phyloP scores from a whole-genome alignment of 2,888 invertebrate genomes.

The Drosophila anomalata region DNA sequence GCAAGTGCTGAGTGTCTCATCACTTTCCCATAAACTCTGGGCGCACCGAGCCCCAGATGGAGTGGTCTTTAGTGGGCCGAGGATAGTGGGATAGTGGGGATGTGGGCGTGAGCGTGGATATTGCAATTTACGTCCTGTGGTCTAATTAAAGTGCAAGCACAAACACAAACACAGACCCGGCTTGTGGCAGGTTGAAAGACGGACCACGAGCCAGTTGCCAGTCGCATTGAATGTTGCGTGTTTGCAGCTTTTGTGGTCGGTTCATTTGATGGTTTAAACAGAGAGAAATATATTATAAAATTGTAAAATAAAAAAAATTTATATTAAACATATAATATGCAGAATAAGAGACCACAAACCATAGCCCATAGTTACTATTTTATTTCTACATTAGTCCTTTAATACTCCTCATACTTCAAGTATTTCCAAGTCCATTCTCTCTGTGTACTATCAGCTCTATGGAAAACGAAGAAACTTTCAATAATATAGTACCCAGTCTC shows the following conservation, averaged over 20 bases:
- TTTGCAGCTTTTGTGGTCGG: conserved; percentile 66
- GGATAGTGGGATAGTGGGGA: not conserved
- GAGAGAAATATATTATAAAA: not conserved
- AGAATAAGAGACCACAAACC: not conserved
- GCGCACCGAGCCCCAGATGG: conserved; percentile 16
- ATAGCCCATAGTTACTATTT: not conserved
- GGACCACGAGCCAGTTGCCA: conserved; percentile 37
- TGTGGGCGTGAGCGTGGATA: conserved; percentile 53
- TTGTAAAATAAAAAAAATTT: too few species aligned
- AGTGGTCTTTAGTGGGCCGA: conserved; percentile 18
- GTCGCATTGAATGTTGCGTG: conserved; percentile 65
- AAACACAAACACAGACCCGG: conserved; percentile 56
- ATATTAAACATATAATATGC: not conserved
- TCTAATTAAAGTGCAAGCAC: conserved; percentile 78
- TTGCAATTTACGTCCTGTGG: conserved; percentile 79
- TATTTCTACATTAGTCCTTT: not conserved
- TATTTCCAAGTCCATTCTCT: not conserved
- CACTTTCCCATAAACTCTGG: conserved; percentile 76
- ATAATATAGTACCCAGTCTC: conserved; percentile 34
- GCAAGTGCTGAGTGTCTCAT: conserved; percentile 65
- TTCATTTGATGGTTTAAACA: conserved; percentile 61
- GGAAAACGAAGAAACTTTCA: conserved; percentile 40
- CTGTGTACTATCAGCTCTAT: conserved; percentile 16
- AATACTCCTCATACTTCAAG: not conserved
- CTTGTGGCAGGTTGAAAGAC: conserved; percentile 60